phyloP scores from a whole-genome alignment of 2,113 vertebrate species.

The Rhinoptilus africanus region DNA sequence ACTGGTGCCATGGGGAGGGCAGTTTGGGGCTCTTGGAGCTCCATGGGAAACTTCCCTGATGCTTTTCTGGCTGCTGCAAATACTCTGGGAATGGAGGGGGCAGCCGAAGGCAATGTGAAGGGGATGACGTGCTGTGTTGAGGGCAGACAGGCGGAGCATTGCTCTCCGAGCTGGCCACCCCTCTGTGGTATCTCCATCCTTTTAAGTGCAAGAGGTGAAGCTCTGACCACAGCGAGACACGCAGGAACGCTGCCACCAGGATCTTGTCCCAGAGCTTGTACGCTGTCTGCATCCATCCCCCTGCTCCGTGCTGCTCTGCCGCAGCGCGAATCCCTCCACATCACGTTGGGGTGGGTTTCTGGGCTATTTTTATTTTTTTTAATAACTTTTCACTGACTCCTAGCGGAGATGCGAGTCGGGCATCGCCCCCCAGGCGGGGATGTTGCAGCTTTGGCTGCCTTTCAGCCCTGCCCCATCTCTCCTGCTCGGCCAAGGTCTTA shows the following conservation, averaged over 20 bases:
- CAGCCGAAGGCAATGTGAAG: rapidly evolving
- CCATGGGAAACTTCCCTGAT: rapidly evolving
- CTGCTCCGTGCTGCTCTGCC: rapidly evolving
- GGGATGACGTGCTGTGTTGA: rapidly evolving
- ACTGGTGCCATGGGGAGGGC: too few species aligned
- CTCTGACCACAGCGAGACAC: rapidly evolving
- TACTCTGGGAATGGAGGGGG: neutral
- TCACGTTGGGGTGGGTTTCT: rapidly evolving
- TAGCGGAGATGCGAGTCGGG: neutral
- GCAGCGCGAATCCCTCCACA: rapidly evolving
- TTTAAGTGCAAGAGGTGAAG: neutral
- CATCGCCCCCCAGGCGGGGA: neutral
- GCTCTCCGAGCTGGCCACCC: too few species aligned
- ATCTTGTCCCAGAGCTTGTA: neutral
- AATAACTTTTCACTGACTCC: neutral
- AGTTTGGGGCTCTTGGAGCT: too few species aligned
- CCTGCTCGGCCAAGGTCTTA: neutral
- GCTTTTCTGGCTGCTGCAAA: neutral
- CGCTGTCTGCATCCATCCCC: neutral
- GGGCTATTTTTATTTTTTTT: neutral
- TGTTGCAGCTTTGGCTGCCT: neutral
- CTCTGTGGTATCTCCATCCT: neutral
- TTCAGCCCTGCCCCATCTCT: neutral
- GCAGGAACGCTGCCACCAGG: neutral
- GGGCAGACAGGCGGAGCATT: rapidly evolving